A percentile compares a stretch with the other conserved stretches of the same genome.
Conservation (phyloP, 1,140 invertebrate genomes). For the Trinorchestia longiramus region DNA sequence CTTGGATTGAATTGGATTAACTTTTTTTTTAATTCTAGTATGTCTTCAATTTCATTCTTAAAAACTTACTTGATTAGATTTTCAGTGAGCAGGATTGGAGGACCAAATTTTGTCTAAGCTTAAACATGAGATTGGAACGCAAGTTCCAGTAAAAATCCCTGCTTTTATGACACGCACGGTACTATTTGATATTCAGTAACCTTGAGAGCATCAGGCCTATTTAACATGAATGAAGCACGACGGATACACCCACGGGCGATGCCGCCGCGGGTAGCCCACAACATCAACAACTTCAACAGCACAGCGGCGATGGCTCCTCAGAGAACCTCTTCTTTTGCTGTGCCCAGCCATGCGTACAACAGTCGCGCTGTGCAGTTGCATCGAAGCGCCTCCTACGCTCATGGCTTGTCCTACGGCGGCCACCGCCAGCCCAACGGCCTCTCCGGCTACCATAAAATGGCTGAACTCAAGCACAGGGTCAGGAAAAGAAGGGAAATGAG, state of each 20-base stretch:
- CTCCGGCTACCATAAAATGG: conserved; percentile 26
- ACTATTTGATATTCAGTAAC: background rate
- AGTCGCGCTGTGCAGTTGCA: conserved; percentile 37
- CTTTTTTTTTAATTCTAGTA: background rate
- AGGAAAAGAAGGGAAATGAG: background rate
- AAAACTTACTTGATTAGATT: background rate
- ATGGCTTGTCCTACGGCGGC: conserved; percentile 36
- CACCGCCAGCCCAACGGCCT: background rate
- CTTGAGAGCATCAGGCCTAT: background rate
- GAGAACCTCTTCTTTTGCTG: background rate
- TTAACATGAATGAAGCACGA: background rate
- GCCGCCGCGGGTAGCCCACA: background rate
- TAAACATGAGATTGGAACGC: background rate
- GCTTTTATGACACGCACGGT: background rate
- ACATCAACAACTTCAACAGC: background rate
- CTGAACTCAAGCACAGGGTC: conserved; percentile 15
- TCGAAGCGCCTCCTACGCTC: conserved; percentile 56
- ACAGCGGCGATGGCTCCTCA: background rate
- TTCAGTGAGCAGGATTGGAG: background rate
- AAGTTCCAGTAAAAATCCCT: background rate
- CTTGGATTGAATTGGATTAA: background rate
- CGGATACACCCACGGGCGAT: background rate
- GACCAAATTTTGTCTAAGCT: background rate
- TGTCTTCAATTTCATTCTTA: background rate
- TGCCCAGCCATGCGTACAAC: conserved; percentile 39